Conservation (phyloP, 1,140 invertebrate genomes). For the Drosophila sechellia region DNA sequence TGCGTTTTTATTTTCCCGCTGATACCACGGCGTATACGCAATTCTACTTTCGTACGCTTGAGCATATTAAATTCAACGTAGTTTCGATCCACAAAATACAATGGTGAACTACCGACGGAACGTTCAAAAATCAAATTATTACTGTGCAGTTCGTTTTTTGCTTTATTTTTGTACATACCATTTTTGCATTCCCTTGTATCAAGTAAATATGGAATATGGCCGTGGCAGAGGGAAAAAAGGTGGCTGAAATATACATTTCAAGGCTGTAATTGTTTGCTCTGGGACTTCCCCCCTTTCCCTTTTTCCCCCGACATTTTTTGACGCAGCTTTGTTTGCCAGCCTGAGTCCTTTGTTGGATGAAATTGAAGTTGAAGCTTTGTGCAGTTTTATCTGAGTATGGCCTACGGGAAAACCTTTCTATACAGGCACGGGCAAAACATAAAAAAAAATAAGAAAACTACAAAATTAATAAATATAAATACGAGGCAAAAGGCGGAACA, state of each 20-base stretch:
- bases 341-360: constrained; percentile 54
- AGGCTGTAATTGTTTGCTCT: constrained; percentile 64
- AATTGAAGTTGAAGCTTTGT: constrained; percentile 70
- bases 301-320: constrained; percentile 13
- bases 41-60: neutral
- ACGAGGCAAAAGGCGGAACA: neutral
- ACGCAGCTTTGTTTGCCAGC: constrained; percentile 54
- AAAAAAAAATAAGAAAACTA: neutral
- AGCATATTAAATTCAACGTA: constrained; percentile 45
- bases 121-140: constrained; percentile 63
- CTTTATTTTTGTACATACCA: no score
- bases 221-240: constrained; percentile 12
- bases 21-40: constrained; percentile 44
- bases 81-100: constrained; percentile 19
- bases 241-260: constrained; percentile 41
- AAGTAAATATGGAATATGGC: constrained; percentile 45
- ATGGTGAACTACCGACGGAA: constrained; percentile 21
- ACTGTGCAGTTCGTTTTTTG: constrained; percentile 5
- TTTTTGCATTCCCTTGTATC: neutral
- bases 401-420: constrained; percentile 46
- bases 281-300: no score
- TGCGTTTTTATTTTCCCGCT: constrained; percentile 7
- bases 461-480: neutral
- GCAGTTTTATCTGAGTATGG: constrained; percentile 59
- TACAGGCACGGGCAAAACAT: neutral